Conservation (phyloP, 2,797 vertebrate genomes). For the Clarias pachynema region DNA sequence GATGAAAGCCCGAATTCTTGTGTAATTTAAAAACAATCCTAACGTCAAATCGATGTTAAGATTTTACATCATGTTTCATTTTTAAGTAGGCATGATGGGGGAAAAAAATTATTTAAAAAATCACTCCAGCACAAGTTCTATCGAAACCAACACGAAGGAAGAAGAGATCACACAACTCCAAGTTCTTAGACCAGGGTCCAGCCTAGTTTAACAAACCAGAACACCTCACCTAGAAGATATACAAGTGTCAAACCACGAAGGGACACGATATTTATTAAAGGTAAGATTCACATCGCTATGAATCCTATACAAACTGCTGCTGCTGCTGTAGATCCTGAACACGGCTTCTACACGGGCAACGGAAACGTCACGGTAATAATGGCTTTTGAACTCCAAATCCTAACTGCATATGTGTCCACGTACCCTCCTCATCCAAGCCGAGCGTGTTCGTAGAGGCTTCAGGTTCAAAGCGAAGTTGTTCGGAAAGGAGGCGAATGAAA, state of each 20-base stretch:
- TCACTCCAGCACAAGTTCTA: slow-evolving; percentile 10
- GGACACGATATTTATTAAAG: slow-evolving; percentile 22
- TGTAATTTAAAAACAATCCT: background rate
- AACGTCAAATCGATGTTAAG: background rate
- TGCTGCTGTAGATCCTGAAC: slow-evolving; percentile 28
- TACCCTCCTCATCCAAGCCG: slow-evolving; percentile 22
- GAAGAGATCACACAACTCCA: slow-evolving; percentile 22
- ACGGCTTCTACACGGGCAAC: slow-evolving; percentile 23
- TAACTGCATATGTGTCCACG: slow-evolving; percentile 36
- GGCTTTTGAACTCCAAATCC: slow-evolving; percentile 50
- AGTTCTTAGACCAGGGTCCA: slow-evolving; percentile 39
- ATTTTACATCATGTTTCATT: slow-evolving; percentile 5
- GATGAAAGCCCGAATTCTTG: background rate
- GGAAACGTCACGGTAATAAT: slow-evolving; percentile 39
- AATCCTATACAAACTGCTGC: slow-evolving; percentile 25
- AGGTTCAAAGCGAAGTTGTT: background rate
- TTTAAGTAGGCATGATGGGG: background rate
- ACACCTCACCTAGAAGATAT: slow-evolving; percentile 42
- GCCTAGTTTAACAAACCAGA: slow-evolving; percentile 47
- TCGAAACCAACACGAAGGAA: slow-evolving; percentile 24
- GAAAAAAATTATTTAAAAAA: background rate
- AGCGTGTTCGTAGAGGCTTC: slow-evolving; percentile 20
- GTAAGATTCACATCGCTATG: slow-evolving; percentile 41
- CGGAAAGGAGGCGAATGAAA: slow-evolving; percentile 15
- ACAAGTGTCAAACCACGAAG: slow-evolving; percentile 33